A percentile compares a stretch with the other conserved stretches of the same genome.
These are phyloP conservation scores for Sebastes nivosus DNA, from an alignment of 2,797 vertebrate species.

Conservation along the genomic window DNA sequence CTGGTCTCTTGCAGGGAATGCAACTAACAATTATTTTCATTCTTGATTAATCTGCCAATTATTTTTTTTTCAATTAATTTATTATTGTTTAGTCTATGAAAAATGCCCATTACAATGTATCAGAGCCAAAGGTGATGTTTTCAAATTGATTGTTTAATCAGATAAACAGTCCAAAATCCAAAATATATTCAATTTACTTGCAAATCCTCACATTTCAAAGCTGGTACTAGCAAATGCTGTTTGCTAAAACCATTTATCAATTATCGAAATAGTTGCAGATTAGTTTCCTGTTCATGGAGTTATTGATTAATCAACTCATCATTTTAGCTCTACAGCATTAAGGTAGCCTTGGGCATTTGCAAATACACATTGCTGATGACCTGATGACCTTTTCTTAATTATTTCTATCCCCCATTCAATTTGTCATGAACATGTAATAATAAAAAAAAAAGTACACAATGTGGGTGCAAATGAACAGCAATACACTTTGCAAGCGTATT, in stretches of 20 bases:
- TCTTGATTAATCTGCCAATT: not conserved
- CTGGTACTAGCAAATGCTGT: not conserved
- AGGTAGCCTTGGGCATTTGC: not conserved
- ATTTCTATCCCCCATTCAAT: not conserved
- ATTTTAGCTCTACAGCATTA: not conserved
- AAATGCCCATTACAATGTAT: not conserved
- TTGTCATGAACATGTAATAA: not conserved
- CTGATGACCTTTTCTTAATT: not conserved
- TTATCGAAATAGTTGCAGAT: not conserved
- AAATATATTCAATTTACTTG: not conserved
- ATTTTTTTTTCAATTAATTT: not conserved
- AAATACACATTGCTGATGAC: not conserved
- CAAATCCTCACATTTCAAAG: not conserved
- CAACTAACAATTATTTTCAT: not conserved
- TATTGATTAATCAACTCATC: not conserved
- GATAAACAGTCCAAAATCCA: not conserved
- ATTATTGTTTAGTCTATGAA: not conserved
- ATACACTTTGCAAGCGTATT: not conserved
- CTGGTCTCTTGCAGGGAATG: not conserved
- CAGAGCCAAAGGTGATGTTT: not conserved
- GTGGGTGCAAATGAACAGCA: not conserved
- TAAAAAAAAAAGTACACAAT: not conserved
- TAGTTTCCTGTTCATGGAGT: not conserved
- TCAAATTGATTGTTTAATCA: not conserved
- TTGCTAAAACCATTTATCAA: not conserved